These are phyloP conservation scores for Diabrotica balteata DNA, from an alignment of 2,888 invertebrate species.

Conservation along the genomic window DNA sequence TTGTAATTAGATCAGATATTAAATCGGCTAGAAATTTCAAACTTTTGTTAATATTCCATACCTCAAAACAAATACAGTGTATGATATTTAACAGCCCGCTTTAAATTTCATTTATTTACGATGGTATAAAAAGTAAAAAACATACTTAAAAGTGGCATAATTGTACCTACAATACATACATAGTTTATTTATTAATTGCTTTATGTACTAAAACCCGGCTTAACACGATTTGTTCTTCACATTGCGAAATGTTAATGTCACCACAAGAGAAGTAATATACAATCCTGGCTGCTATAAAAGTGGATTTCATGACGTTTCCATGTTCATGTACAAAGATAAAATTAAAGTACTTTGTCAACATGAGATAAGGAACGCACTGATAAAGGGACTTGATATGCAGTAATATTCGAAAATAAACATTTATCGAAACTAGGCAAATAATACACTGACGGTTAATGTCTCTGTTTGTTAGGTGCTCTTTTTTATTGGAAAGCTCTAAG, in stretches of 20 bases:
- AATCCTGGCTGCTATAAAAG: conserved; percentile 20
- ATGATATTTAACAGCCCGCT: too few species aligned
- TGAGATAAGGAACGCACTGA: conserved; percentile 36
- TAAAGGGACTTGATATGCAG: conserved; percentile 32
- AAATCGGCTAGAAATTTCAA: too few species aligned
- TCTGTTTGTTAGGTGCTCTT: not conserved
- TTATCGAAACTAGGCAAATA: conserved; percentile 21
- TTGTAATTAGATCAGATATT: too few species aligned
- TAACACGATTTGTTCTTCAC: conserved; percentile 1
- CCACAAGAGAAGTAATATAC: conserved; percentile 10
- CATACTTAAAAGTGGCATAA: too few species aligned
- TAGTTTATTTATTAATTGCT: not conserved
- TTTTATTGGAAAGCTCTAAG: not conserved
- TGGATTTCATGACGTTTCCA: conserved; percentile 29
- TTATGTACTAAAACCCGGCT: conserved; percentile 1
- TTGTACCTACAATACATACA: too few species aligned
- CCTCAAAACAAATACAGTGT: too few species aligned
- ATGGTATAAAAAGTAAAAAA: too few species aligned
- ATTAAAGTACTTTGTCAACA: conserved; percentile 48
- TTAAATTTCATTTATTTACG: too few species aligned
- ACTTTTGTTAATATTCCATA: too few species aligned
- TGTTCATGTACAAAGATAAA: conserved; percentile 39
- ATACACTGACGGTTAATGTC: not conserved
- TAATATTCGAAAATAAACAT: conserved; percentile 27
- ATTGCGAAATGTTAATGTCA: conserved; percentile 12